phyloP scores from a whole-genome alignment of 2,888 invertebrate species.

The Trichogramma dendrolimi region DNA sequence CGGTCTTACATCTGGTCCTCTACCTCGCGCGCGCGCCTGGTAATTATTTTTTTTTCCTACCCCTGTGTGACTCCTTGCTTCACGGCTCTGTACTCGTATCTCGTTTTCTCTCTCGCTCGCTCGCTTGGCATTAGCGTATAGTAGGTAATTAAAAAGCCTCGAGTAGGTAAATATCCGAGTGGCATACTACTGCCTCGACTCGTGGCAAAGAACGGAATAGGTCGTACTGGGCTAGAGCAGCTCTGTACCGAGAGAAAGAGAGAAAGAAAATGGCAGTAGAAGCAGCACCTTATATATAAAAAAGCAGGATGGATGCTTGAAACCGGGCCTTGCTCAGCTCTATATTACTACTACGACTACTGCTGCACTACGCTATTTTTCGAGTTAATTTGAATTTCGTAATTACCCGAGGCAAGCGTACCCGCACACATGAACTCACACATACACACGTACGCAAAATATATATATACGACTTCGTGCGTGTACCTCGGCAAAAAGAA shows the following conservation, averaged over 20 bases:
- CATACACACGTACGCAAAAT: neutral
- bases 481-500: neutral
- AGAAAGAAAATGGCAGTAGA: slow-evolving; percentile 38
- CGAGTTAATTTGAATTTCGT: slow-evolving; percentile 53
- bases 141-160: slow-evolving; percentile 51
- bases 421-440: slow-evolving; percentile 32
- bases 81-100: neutral
- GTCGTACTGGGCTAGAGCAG: slow-evolving; percentile 32
- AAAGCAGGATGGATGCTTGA: slow-evolving; percentile 45
- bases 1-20: slow-evolving; percentile 30
- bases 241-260: slow-evolving; percentile 41
- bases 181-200: slow-evolving; percentile 39
- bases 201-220: slow-evolving; percentile 39
- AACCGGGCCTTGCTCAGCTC: slow-evolving; percentile 34
- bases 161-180: slow-evolving; percentile 52
- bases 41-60: slow-evolving; percentile 4
- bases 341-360: no score
- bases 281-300: slow-evolving; percentile 21
- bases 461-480: neutral
- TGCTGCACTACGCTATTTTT: slow-evolving; percentile 47
- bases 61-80: neutral
- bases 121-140: slow-evolving; percentile 27
- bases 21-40: slow-evolving; percentile 11
- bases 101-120: slow-evolving; percentile 3
- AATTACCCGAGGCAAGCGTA: slow-evolving; percentile 46